Evolutionary conservation across 2,888 invertebrate genomes (phyloP), one percentile per base, ranked within the genome.

Genomic region (Hypselothyrea guttata): DNA sequence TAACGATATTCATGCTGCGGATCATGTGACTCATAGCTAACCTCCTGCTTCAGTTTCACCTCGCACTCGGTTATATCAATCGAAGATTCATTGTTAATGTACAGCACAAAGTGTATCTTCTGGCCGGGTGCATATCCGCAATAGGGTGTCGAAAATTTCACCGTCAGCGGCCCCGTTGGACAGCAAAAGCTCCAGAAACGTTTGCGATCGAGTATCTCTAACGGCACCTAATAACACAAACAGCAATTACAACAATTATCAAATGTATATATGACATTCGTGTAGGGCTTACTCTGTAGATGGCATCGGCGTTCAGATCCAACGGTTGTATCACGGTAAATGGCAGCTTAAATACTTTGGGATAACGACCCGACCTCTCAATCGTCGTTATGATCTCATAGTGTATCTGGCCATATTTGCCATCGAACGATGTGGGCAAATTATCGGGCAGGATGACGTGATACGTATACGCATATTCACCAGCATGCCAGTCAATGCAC

Each of bases 361-460:
- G 95, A 90, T 94, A 94, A 85, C 95, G 95, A 94, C 95, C 95
- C 30, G 96, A 95, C 22, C 95, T 92, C 87, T 97, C 96, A 34
- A 97, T 91, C 2, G 92, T 93, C 27, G 94, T 94, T 89, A 94
- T 95, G 12, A 95, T 92, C 22, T 93, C 94, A 87, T 97, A 97
- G 48, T 95, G 92, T 37, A 97, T 92, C 86, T 93, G 92, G 0
- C 97, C 95, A 90, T 91, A 91, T 88, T 94, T 92, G 22, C 94
- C 94, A 87, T 94, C 94, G 89, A 95, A 96, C 4, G 95, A 95
- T 9, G 95, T 95, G 27, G 96, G 96, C 73, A 96, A 90, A 77
- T 93, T 89, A 53, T 86, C 86, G 63, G 90, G 90, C 86, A 90
- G 84, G 41, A 93, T 92, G 86, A 94, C 95, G 37, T 93, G 93